Percentiles rank a stretch among this genome's conserved stretches.
phyloP scores from a whole-genome alignment of 2,888 invertebrate species.

The Drosophila paranaensis region DNA sequence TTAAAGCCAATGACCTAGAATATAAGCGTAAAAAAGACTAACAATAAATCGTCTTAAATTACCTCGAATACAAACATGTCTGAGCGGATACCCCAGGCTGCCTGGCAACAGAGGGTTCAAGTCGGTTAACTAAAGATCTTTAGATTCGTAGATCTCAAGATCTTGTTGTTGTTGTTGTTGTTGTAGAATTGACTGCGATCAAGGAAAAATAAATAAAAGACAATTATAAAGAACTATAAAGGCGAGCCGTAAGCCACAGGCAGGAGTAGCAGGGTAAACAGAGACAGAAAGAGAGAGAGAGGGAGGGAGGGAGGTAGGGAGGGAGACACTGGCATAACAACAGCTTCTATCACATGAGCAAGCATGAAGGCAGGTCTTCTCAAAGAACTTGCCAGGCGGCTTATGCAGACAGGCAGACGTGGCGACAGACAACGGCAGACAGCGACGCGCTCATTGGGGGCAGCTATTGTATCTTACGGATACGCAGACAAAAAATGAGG shows the following conservation, averaged over 20 bases:
- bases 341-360: conserved; percentile 32
- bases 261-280: not conserved
- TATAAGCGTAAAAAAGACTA: conserved; percentile 1
- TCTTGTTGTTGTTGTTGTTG: not conserved
- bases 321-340: not conserved
- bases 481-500: conserved; percentile 68
- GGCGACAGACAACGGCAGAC: conserved; percentile 2
- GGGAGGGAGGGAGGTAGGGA: not conserved
- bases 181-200: conserved; percentile 12
- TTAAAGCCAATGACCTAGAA: conserved; percentile 65
- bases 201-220: conserved; percentile 62
- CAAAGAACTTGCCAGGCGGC: conserved; percentile 64
- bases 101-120: conserved; percentile 60
- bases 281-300: too few species aligned
- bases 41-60: conserved; percentile 53
- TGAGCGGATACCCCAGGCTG: conserved; percentile 22
- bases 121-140: conserved; percentile 13
- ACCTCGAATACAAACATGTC: conserved; percentile 33
- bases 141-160: conserved; percentile 7
- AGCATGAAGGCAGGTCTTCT: conserved; percentile 44
- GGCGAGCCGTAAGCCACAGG: conserved; percentile 17
- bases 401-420: conserved; percentile 19
- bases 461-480: conserved; percentile 40
- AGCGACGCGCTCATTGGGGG: conserved; percentile 8
- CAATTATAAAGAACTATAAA: conserved; percentile 53